Conservation (phyloP, 1,140 invertebrate genomes). For the Camponotus floridanus region DNA sequence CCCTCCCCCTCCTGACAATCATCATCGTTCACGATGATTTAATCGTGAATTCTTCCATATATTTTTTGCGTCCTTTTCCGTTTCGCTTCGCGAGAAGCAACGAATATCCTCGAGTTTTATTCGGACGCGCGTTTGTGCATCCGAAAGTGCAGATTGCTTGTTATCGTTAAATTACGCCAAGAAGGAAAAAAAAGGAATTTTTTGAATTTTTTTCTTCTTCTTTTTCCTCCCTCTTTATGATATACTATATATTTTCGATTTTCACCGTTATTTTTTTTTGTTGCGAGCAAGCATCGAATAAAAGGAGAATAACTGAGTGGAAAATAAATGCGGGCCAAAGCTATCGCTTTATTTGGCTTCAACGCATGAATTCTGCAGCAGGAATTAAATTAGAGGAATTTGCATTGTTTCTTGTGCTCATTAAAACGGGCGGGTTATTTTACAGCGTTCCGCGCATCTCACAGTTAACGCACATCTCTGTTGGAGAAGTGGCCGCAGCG, state of each 20-base stretch:
- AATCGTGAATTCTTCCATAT: constrained; percentile 26
- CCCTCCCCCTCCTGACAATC: constrained; percentile 7
- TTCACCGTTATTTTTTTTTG: not conserved
- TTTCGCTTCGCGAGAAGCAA: not conserved
- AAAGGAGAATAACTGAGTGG: constrained; percentile 5
- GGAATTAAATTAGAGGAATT: constrained; percentile 35
- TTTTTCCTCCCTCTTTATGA: not conserved
- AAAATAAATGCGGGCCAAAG: constrained; percentile 1
- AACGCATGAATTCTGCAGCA: not conserved
- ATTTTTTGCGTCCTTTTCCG: not conserved
- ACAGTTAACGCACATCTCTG: constrained; percentile 19
- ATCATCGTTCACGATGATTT: constrained; percentile 7
- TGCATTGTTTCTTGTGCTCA: constrained; percentile 15
- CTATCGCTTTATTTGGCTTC: constrained; percentile 26
- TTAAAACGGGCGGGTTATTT: constrained; percentile 29
- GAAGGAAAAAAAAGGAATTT: not conserved
- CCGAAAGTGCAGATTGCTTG: not conserved
- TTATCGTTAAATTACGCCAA: constrained; percentile 37
- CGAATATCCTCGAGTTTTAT: not conserved
- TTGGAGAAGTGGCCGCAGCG: constrained; percentile 38
- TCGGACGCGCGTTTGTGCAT: not conserved
- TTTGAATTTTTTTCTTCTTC: constrained; percentile 5
- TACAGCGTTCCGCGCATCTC: not conserved
- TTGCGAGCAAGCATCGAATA: not conserved
- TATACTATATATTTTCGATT: not conserved